Base-by-base conservation (phyloP, 2,113 vertebrate species). In the Pangasianodon hypophthalmus region DNA sequence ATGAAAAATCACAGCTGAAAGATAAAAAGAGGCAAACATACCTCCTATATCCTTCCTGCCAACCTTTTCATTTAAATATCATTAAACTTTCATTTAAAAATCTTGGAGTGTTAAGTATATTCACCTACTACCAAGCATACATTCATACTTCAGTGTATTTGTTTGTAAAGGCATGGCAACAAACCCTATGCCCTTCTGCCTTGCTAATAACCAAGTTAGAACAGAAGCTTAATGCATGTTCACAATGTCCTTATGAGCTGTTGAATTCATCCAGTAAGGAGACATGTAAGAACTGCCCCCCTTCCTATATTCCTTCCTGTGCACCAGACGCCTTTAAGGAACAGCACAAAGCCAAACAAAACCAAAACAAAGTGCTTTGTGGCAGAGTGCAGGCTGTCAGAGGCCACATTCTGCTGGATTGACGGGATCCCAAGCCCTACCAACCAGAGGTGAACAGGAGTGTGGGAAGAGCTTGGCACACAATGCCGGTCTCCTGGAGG, bases 381-480 rank as follows among this genome's bases (percentile, higher is more conserved):
- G 89, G 44, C 24, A 46, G 50, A 75, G 56, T 54, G 29, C 18
- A 62, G 69, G 81, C 69, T 73, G n/a, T 88, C 62, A 87, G 67
- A 86, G 91, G 88, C 80, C 24, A 73, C 79, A 85, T 62, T 81
- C 81, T 85, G 89, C 84, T 86, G 82, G 89, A 92, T 92, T 90
- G 91, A 90, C 80, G 41, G 91, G 89, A 90, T 88, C 82, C 80
- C 87, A 87, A 85, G 87, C 89, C 90, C 89, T 88, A 64, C 89
- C 91, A 71, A 84, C 50, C 85, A 90, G 87, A 92, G 91, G 91
- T 92, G 91, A 92, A 83, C 87, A 88, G 85, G 91, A 90, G 91
- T 92, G 91, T 92, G 91, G 89, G 91, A 92, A 92, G 91, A 90
- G 91, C 84, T 90, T 69, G 64, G 84, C 56, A 77, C 87, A 92